Evolutionary conservation across 2,113 vertebrate genomes (phyloP), one percentile per base, ranked within the genome.

Genomic region (Benitochromis conjunctus): DNA sequence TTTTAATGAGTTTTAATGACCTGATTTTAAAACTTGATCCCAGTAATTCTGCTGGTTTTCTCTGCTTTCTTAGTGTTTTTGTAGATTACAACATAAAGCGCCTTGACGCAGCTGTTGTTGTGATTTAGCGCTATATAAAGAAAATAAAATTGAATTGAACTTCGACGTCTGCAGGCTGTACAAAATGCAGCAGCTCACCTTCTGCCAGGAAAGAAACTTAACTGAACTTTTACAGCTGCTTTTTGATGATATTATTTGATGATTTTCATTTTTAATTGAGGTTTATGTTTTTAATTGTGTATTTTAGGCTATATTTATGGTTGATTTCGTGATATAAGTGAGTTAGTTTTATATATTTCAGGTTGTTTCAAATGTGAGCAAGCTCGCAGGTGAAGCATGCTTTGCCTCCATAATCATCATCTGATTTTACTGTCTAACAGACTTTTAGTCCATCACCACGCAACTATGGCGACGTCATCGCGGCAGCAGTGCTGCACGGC

Each of bases 391-490:
- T 51, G 24, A 74, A 31, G 24, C 69, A 8, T 1, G 4, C 16
- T 19, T 74, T 18, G 11, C 43, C 36, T 56, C 0, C 81, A n/a
- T 10, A 7, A 38, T 71, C 9, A 14, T 81, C 19, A 51, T 18
- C 26, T 66, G 10, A 29, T 60, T 58, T 34, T 76, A 0, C 48
- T 78, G 18, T 82, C 36, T n/a, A 5, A 51, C 58, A 94, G 93
- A 89, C 89, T 12, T 48, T 95, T 48, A 64, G 56, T 10, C 97
- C 98, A 6, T 96, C 97, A 16, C 48, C 93, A 53, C 90, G 86
- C 3, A 98, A 97, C 89, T 99, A 99, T 16, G 81, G 96, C 0
- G 95, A 97, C 2, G 93, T 97, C 85, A 98, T 99, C 29, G 82
- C 91, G 31, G 98, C 95, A 43, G 98, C 98, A 3, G 31, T 95